Evolutionary conservation across 92 coral and sea anemone genomes (phyloP).

Genomic region (Palythoa grandiflora): DNA sequence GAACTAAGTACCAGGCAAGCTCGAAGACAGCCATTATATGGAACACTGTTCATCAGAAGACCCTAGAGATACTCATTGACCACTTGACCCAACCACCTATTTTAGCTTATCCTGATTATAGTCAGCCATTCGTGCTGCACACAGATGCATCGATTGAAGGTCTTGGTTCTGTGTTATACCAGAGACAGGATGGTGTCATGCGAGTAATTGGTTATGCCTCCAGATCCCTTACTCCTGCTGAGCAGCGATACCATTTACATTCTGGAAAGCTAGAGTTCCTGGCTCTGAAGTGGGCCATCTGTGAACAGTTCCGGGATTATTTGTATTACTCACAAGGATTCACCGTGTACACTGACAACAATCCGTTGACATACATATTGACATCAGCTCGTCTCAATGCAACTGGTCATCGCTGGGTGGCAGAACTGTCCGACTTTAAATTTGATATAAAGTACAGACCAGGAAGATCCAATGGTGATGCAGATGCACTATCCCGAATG

Average conservation of each 20-base stretch:
- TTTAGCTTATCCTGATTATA: conserved; percentile 14
- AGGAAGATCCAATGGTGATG: conserved; percentile 44
- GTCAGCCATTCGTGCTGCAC: conserved; percentile 30
- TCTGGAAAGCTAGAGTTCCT: not conserved
- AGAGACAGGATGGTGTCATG: conserved; percentile 41
- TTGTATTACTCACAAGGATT: conserved; percentile 30
- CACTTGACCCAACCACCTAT: conserved; percentile 21
- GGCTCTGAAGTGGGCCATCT: conserved; percentile 19
- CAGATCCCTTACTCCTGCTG: conserved; percentile 25
- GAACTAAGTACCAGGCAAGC: not conserved
- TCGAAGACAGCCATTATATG: conserved; percentile 8
- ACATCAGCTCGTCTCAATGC: conserved; percentile 18
- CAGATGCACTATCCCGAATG: conserved; percentile 45
- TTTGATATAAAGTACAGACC: conserved; percentile 54
- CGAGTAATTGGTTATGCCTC: conserved; percentile 45
- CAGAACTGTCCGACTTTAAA: conserved; percentile 21
- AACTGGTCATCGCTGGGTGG: conserved; percentile 37
- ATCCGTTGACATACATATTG: not conserved
- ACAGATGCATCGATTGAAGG: conserved; percentile 61
- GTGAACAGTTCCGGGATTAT: conserved; percentile 46
- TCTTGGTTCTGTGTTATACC: conserved; percentile 55
- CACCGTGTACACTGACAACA: no score
- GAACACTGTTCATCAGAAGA: conserved; percentile 1
- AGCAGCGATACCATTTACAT: conserved; percentile 30
- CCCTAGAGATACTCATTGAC: conserved; percentile 5